phyloP scores from a whole-genome alignment of 2,113 vertebrate species.

The Chionodraco myersi region DNA sequence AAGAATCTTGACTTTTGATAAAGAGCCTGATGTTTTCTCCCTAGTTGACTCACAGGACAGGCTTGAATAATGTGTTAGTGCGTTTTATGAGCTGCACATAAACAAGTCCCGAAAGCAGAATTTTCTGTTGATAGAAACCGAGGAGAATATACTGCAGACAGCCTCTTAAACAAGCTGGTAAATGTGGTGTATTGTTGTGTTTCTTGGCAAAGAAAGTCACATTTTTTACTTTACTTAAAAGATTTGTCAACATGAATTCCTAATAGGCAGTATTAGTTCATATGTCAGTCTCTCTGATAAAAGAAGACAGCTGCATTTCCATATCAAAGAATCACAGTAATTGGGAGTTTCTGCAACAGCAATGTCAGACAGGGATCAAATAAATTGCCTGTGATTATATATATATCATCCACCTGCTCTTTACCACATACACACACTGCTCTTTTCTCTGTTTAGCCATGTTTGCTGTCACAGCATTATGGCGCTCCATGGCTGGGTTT shows the following conservation, averaged over 20 bases:
- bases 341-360: conserved; percentile 21
- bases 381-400: conserved; percentile 55
- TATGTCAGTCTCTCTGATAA: not conserved
- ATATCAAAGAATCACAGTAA: conserved; percentile 25
- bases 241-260: conserved; percentile 19
- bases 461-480: conserved; percentile 71
- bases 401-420: conserved; percentile 44
- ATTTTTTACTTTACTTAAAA: conserved; percentile 8
- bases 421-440: conserved; percentile 43
- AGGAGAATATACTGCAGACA: not conserved
- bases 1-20: conserved; percentile 9
- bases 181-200: conserved; percentile 5
- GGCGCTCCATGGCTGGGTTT: conserved; percentile 46
- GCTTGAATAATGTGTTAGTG: not conserved
- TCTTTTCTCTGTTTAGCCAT: conserved; percentile 51
- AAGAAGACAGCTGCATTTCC: conserved; percentile 10
- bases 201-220: conserved; percentile 3
- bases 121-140: not conserved
- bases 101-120: conserved; percentile 5
- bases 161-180: conserved; percentile 1
- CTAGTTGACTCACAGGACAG: not conserved
- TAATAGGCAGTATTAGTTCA: not conserved
- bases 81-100: conserved; percentile 5
- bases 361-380: conserved; percentile 43
- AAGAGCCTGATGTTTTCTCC: not conserved